Conservation (phyloP, 2,113 vertebrate genomes). For the Motacilla alba region DNA sequence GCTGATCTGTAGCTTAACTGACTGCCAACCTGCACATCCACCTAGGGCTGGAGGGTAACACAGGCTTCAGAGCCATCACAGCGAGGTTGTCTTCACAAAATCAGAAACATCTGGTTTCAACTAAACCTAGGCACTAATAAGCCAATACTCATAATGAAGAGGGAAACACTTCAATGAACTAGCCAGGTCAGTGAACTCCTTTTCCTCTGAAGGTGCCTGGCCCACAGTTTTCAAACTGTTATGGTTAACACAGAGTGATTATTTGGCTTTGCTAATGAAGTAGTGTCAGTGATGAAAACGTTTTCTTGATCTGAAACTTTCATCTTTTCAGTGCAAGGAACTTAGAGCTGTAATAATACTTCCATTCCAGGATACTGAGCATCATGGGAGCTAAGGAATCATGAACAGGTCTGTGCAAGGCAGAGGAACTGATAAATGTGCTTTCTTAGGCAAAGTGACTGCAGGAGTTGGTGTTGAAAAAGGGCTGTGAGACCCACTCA, state of each 20-base stretch:
- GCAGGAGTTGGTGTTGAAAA: neutral
- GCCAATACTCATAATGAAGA: constrained; percentile 6
- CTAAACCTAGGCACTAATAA: constrained; percentile 26
- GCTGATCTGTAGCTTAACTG: neutral
- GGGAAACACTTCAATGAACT: constrained; percentile 22
- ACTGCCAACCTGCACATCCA: neutral
- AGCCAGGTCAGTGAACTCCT: constrained; percentile 26
- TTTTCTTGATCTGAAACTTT: neutral
- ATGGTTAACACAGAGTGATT: neutral
- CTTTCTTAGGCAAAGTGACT: neutral
- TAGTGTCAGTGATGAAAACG: neutral
- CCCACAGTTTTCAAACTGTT: neutral
- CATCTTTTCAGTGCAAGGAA: neutral
- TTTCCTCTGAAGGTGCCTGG: neutral
- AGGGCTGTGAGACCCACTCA: neutral
- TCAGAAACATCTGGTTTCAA: constrained; percentile 40
- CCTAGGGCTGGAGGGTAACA: neutral
- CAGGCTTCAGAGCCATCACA: neutral
- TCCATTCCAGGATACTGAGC: neutral
- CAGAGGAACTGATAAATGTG: neutral
- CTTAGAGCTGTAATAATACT: neutral
- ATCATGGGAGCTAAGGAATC: neutral
- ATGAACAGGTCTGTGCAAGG: neutral
- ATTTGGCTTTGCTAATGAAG: neutral
- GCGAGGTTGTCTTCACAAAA: neutral